These are phyloP conservation scores for Echiichthys vipera DNA, from an alignment of 2,797 vertebrate genomes.

Conservation along the genomic window DNA sequence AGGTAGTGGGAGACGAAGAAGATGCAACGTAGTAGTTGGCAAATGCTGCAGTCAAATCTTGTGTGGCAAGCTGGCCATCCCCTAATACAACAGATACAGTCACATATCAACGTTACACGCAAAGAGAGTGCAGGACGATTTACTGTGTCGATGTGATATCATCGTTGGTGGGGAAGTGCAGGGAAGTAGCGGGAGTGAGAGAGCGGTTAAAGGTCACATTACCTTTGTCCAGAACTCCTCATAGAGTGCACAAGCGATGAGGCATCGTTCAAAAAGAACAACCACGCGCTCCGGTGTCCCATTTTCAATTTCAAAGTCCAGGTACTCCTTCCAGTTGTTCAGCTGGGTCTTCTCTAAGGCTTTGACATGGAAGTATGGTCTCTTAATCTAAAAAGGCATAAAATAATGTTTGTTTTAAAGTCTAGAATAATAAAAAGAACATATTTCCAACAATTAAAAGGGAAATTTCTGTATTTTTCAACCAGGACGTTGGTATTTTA, in stretches of 20 bases:
- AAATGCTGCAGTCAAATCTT: conserved; percentile 99
- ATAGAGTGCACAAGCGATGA: conserved; percentile 99
- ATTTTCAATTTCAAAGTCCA: conserved; percentile 99
- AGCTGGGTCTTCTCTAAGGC: conserved; percentile 98
- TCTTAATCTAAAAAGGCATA: conserved; percentile 89
- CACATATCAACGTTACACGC: conserved; percentile 99
- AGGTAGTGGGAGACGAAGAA: conserved; percentile 99
- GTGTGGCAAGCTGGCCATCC: conserved; percentile 99
- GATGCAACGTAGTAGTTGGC: conserved; percentile 99
- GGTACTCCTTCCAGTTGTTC: conserved; percentile 99
- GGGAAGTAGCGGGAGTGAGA: conserved; percentile 74
- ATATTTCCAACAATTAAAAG: background rate
- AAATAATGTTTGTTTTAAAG: background rate
- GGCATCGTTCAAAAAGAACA: conserved; percentile 98
- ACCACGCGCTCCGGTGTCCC: conserved; percentile 96
- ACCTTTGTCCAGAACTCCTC: conserved; percentile 99
- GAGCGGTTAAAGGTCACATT: conserved; percentile 71
- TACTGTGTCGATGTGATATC: conserved; percentile 93
- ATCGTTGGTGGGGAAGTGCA: conserved; percentile 89
- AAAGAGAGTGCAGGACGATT: conserved; percentile 97
- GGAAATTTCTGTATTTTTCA: too few species aligned
- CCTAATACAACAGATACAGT: conserved; percentile 99
- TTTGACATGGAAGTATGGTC: conserved; percentile 99
- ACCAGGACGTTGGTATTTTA: too few species aligned
- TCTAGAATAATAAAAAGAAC: background rate